Evolutionary conservation across 2,113 vertebrate genomes (phyloP), one percentile per base, ranked within the genome.

Genomic region (Serinus canaria): DNA sequence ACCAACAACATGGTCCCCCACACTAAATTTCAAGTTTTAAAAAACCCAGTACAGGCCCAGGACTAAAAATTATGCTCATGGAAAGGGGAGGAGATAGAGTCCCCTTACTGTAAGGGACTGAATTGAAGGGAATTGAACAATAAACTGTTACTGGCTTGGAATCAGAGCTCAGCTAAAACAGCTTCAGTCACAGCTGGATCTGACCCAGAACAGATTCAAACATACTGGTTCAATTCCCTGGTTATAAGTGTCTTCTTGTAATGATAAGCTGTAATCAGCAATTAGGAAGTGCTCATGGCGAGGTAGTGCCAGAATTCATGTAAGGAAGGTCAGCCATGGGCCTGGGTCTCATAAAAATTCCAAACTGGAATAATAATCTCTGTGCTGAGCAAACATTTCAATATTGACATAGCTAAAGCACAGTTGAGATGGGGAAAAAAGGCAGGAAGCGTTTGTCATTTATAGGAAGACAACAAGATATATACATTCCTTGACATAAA

Each of bases 171-270:
- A 89, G 14, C 63, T 83, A 59, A 70, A 93, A 77, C 59, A 96
- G 72, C 41, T 92, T 78, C 95, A 83, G 50, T 83, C 86, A 87
- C 82, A 94, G 83, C 64, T 95, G 92, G 86, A 94, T 81, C 86
- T 93, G 92, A 92, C 94, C 91, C 86, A 95, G 86, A 94, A 95
- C 44, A 90, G 92, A 92, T 83, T 94, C 76, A 94, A 89, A 94
- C 64, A 81, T 52, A 89, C 68, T 56, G 83, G 91, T 96, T 96
- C 83, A 87, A 47, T 93, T 94, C 92, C 69, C 68, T 90, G 80
- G 91, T 90, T 95, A 60, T 94, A 96, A 94, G 59, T 79, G 64
- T 96, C 83, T 87, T 96, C 78, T 87, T 93, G 90, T 94, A 95
- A 94, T 72, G 77, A 89, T 88, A 96, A 94, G 64, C 37, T 64